Base-by-base conservation (phyloP, 37 sponge, comb jelly and placozoan genomes). In the Haliclona indistincta region DNA sequence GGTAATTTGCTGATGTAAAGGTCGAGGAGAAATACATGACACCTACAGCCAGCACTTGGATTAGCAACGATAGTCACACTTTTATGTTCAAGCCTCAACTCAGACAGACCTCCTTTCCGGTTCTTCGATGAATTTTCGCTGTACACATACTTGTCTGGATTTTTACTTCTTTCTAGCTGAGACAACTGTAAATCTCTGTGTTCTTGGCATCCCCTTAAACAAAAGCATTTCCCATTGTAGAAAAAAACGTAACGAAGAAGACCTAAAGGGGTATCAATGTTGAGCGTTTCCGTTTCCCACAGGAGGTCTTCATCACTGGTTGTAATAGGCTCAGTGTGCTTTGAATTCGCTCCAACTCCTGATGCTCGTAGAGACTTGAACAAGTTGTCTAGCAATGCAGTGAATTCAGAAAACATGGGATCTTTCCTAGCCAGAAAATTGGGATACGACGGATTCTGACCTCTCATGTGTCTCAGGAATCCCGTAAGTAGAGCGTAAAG, bases 61-160 rank as follows among this genome's bases (percentile, higher is more conserved):
- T 58, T 58, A 6, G 60, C 60, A n/a, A 58, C 25, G 7, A 58
- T 20, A 25, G 60, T 8, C 1, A 76, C 65, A 63, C 28, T 42
- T 63, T 76, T 76, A 26, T 62, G 37, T 45, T 63, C 34, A 28
- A 62, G 29, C 19, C 47, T 35, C 22, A 76, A 2, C 43, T 62
- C 43, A 26, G 38, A 25, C 26, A 76, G 26, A 20, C 65, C 52
- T 26, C 70, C 64, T 37, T 32, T 45, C 34, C 66, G 36, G 35
- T 78, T 78, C 38, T 78, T 78, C 7, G 79, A 78, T 53, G 54
- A 67, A 55, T 30, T 47, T 53, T 78, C 79, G 20, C 54, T 40
- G 43, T 68, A 78, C 3, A 37, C 32, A 61, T 78, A 78, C 10
- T 20, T 8, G 1, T 68, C 42, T 32, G 37, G 68, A 33, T 78